Percentiles rank a stretch among this genome's conserved stretches.
Evolutionary conservation across 2,113 vertebrate species (phyloP).

Genomic region (Apistogramma diplotaenia): DNA sequence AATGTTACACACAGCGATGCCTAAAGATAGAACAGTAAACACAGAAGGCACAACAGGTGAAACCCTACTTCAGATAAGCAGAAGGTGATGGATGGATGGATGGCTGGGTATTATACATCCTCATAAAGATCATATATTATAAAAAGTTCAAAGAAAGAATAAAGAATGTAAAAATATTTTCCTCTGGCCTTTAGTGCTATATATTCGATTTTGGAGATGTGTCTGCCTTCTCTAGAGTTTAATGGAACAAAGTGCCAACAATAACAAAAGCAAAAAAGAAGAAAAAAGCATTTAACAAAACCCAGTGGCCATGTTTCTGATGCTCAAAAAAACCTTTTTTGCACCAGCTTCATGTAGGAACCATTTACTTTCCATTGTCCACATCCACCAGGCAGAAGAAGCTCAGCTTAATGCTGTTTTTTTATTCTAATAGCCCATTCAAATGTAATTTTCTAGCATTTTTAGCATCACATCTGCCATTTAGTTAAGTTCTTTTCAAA

Average conservation of each 20-base stretch:
- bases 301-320: background rate
- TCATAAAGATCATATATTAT: background rate
- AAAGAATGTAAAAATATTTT: background rate
- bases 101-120: background rate
- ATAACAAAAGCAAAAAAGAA: background rate
- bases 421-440: no score
- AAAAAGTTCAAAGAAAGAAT: background rate
- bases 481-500: background rate
- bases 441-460: background rate
- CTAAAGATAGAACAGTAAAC: constrained; percentile 61
- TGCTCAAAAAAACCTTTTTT: background rate
- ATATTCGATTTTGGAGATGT: background rate
- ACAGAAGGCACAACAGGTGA: background rate
- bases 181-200: no score
- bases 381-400: background rate
- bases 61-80: background rate
- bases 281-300: no score
- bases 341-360: background rate
- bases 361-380: background rate
- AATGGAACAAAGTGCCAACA: background rate
- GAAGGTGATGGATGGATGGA: background rate
- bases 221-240: background rate
- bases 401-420: background rate
- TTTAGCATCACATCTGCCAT: background rate
- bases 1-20: constrained; percentile 97